Percentiles rank a stretch among this genome's conserved stretches.
These are phyloP conservation scores for Peucedramus taeniatus DNA, from an alignment of 2,113 vertebrate genomes.

Conservation along the genomic window DNA sequence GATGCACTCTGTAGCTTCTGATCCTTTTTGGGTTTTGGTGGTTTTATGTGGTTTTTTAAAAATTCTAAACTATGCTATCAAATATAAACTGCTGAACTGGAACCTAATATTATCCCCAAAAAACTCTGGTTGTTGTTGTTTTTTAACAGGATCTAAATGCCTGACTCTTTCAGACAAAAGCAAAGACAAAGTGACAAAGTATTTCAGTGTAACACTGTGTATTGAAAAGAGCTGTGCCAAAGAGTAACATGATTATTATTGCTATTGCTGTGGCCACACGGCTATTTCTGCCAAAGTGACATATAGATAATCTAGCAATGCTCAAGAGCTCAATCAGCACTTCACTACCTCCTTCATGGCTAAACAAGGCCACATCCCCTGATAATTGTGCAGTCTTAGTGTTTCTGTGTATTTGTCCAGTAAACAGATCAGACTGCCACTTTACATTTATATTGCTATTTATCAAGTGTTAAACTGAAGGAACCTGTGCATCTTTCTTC, in stretches of 20 bases:
- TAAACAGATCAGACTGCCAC: neutral
- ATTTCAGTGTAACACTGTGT: neutral
- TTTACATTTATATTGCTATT: neutral
- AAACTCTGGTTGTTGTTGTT: neutral
- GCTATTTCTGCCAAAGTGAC: neutral
- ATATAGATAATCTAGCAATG: neutral
- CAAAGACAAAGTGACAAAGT: neutral
- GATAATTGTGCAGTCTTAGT: neutral
- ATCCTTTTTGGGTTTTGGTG: neutral
- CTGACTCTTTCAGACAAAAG: neutral
- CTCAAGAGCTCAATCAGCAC: neutral
- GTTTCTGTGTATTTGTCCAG: neutral
- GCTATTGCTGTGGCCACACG: neutral
- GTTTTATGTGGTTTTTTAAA: rapidly evolving
- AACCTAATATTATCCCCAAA: neutral
- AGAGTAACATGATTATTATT: neutral
- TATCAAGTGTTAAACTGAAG: neutral
- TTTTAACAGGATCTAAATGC: neutral
- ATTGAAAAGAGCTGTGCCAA: neutral
- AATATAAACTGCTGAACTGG: neutral
- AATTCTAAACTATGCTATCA: neutral
- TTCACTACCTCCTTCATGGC: neutral
- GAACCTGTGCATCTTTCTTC: neutral
- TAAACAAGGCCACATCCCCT: neutral
- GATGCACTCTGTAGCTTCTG: neutral